phyloP scores from a whole-genome alignment of 2,113 vertebrate genomes.

The Heloderma charlesbogerti region DNA sequence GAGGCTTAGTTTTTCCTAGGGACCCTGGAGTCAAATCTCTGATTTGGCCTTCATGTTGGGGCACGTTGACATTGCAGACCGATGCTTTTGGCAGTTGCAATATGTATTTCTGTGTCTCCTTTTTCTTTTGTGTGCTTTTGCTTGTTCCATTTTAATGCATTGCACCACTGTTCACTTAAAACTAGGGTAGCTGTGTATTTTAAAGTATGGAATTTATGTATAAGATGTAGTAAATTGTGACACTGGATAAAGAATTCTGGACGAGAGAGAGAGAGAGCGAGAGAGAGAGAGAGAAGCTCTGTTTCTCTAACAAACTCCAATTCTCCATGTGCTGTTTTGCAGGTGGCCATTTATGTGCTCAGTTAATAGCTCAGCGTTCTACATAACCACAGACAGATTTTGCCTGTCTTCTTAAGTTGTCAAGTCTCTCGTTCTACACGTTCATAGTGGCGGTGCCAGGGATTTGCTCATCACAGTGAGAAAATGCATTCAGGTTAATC shows the following conservation, averaged over 20 bases:
- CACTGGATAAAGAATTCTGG: conserved; percentile 36
- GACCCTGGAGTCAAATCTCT: background rate
- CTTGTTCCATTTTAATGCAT: conserved; percentile 40
- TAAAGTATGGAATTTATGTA: conserved; percentile 58
- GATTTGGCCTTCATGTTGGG: background rate
- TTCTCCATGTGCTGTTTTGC: conserved; percentile 57
- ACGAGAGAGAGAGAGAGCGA: conserved; percentile 33
- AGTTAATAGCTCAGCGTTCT: conserved; percentile 58
- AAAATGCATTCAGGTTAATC: background rate
- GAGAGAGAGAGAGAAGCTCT: conserved; percentile 27
- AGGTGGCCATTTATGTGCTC: conserved; percentile 66
- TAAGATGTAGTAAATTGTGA: conserved; percentile 53
- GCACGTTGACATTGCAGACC: background rate
- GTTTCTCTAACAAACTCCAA: conserved; percentile 68
- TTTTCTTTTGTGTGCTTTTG: conserved; percentile 22
- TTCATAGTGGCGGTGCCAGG: conserved; percentile 21
- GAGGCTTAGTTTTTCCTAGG: no score
- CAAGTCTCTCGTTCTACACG: conserved; percentile 38
- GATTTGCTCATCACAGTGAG: background rate
- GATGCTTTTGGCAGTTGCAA: background rate
- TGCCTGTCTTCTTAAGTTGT: conserved; percentile 48
- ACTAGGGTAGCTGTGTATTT: conserved; percentile 25
- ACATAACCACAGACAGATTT: conserved; percentile 52
- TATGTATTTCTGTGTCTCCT: background rate
- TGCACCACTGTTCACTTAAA: conserved; percentile 5